Percentiles rank a stretch among this genome's conserved stretches.
phyloP scores from a whole-genome alignment of 2,797 vertebrate genomes.

The Enteromius mattozi region DNA sequence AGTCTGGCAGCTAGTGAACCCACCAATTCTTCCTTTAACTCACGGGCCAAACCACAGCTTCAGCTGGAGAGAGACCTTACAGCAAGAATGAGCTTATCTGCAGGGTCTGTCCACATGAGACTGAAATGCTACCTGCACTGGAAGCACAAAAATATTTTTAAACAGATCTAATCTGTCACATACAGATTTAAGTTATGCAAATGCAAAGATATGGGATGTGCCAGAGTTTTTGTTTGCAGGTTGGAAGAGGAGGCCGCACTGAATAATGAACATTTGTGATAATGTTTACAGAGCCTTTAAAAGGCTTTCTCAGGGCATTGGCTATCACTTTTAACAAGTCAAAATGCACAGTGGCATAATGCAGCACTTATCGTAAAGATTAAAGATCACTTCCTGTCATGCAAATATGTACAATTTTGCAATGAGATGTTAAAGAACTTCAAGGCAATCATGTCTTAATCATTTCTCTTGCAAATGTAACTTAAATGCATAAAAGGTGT shows the following conservation, averaged over 20 bases:
- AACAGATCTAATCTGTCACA: neutral
- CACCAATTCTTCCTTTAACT: constrained; percentile 95
- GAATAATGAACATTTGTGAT: constrained; percentile 12
- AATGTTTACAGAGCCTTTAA: constrained; percentile 15
- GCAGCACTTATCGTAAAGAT: constrained; percentile 27
- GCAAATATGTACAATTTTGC: constrained; percentile 1
- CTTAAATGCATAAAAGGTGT: constrained; percentile 16
- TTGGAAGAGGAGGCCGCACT: neutral
- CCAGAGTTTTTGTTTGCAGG: constrained; percentile 40
- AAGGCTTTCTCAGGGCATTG: constrained; percentile 57
- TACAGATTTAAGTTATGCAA: constrained; percentile 38
- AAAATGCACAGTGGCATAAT: constrained; percentile 35
- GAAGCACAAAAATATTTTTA: constrained; percentile 21
- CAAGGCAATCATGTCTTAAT: neutral
- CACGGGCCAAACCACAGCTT: constrained; percentile 98
- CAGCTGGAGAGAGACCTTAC: constrained; percentile 97
- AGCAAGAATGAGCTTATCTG: constrained; percentile 82
- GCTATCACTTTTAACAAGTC: constrained; percentile 34
- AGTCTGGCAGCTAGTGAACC: constrained; percentile 95
- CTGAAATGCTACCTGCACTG: constrained; percentile 26
- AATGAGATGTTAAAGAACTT: neutral
- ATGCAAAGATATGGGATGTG: constrained; percentile 15
- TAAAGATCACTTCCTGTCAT: neutral
- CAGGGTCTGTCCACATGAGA: neutral
- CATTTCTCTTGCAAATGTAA: constrained; percentile 1